Conservation (phyloP, 2,113 vertebrate species). For the Romanogobio albipinnatus region DNA sequence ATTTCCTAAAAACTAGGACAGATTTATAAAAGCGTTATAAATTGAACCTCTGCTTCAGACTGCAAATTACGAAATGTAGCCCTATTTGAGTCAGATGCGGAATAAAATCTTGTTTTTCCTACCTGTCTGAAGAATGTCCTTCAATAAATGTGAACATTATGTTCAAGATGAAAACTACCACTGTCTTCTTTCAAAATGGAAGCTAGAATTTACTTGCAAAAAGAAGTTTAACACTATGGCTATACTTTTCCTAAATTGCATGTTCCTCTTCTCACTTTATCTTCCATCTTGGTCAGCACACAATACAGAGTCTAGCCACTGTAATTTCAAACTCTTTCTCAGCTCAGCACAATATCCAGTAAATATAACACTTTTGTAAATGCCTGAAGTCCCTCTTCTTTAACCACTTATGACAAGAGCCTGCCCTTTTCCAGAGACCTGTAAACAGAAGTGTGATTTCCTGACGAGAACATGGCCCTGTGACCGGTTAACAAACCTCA, state of each 20-base stretch:
- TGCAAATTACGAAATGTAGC: background rate
- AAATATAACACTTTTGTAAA: conserved; percentile 44
- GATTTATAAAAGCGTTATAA: background rate
- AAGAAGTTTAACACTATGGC: background rate
- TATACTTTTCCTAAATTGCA: background rate
- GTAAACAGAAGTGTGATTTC: conserved; percentile 32
- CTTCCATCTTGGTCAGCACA: conserved; percentile 19
- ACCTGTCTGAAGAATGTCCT: background rate
- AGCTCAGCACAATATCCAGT: conserved; percentile 1
- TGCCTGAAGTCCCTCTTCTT: conserved; percentile 35
- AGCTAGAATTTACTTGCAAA: background rate
- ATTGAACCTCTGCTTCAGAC: background rate
- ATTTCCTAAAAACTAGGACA: background rate
- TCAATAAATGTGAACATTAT: background rate
- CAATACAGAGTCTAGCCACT: background rate
- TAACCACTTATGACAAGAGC: conserved; percentile 34
- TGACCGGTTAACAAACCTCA: conserved; percentile 39
- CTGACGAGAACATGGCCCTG: conserved; percentile 38
- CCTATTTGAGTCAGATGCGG: background rate
- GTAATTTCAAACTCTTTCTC: background rate
- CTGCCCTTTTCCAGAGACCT: conserved; percentile 3
- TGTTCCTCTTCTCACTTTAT: conserved; percentile 19
- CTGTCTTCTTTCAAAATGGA: background rate
- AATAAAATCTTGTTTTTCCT: background rate
- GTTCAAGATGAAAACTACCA: background rate